phyloP scores from a whole-genome alignment of 2,113 vertebrate genomes.

The Neomonachus schauinslandi region DNA sequence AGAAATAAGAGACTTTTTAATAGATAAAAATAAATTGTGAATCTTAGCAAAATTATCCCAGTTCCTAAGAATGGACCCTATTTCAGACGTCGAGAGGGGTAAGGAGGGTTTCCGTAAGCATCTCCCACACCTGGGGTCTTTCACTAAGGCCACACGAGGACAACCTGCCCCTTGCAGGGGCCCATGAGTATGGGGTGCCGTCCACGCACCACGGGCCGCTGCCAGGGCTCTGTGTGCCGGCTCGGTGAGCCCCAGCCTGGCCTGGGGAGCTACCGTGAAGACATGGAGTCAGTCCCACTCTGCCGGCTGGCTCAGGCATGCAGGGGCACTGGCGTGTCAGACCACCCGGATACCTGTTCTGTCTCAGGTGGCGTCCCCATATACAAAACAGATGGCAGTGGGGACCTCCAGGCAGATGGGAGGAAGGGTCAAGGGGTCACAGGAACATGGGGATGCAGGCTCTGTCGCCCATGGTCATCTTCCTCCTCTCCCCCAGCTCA shows the following conservation, averaged over 20 bases:
- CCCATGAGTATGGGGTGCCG: too few relatives aligned
- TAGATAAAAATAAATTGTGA: neutral
- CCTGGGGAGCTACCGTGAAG: neutral
- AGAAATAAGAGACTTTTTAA: neutral
- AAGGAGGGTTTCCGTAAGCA: too few relatives aligned
- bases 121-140: neutral
- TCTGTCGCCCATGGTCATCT: accelerated
- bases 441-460: neutral
- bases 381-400: neutral
- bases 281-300: neutral
- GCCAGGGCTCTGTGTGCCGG: neutral
- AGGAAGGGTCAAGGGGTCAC: neutral
- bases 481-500: neutral
- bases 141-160: neutral
- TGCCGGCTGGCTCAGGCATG: accelerated
- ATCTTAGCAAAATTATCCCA: neutral
- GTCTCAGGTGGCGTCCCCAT: neutral
- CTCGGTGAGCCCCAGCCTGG: neutral
- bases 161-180: accelerated
- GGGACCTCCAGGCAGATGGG: neutral
- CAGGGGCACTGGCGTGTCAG: neutral
- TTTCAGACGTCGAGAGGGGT: neutral
- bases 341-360: neutral
- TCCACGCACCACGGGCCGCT: neutral
- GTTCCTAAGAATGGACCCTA: neutral